Conservation (phyloP, 2,113 vertebrate species). For the Vulpes lagopus region DNA sequence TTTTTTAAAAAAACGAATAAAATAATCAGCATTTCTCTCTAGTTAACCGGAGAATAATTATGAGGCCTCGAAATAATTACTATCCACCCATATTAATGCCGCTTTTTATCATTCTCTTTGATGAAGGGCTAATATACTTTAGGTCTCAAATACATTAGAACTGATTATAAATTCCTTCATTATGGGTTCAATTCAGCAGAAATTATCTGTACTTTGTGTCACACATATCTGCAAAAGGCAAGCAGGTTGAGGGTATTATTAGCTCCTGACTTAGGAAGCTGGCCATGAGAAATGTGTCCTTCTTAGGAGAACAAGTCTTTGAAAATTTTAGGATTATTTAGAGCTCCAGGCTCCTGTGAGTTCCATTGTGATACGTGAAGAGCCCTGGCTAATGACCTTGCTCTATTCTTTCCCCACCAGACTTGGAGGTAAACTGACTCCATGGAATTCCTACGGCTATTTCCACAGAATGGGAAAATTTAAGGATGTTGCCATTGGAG, state of each 20-base stretch:
- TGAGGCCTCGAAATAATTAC: slow-evolving; percentile 85
- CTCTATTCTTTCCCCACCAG: neutral
- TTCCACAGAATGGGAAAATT: slow-evolving; percentile 41
- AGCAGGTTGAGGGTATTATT: slow-evolving; percentile 66
- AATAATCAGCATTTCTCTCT: slow-evolving; percentile 68
- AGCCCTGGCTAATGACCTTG: neutral
- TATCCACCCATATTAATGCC: slow-evolving; percentile 81
- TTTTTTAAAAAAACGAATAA: slow-evolving; percentile 51
- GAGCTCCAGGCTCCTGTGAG: neutral
- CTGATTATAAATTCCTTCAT: slow-evolving; percentile 86
- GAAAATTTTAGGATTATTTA: slow-evolving; percentile 60
- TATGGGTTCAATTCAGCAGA: slow-evolving; percentile 80
- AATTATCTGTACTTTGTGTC: slow-evolving; percentile 81
- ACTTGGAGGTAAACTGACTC: slow-evolving; percentile 15
- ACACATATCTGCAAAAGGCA: slow-evolving; percentile 65
- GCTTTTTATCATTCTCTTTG: slow-evolving; percentile 85
- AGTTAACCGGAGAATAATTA: slow-evolving; percentile 85
- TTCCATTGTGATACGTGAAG: neutral
- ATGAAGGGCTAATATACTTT: slow-evolving; percentile 86
- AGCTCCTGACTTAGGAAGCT: slow-evolving; percentile 70
- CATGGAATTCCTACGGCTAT: neutral
- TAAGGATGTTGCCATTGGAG: neutral
- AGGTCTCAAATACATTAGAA: slow-evolving; percentile 85
- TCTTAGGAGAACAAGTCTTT: neutral
- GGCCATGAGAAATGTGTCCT: slow-evolving; percentile 66